These are phyloP conservation scores for Akabosia matsudoensis DNA, from an alignment of 1,140 invertebrate genomes.

Conservation along the genomic window DNA sequence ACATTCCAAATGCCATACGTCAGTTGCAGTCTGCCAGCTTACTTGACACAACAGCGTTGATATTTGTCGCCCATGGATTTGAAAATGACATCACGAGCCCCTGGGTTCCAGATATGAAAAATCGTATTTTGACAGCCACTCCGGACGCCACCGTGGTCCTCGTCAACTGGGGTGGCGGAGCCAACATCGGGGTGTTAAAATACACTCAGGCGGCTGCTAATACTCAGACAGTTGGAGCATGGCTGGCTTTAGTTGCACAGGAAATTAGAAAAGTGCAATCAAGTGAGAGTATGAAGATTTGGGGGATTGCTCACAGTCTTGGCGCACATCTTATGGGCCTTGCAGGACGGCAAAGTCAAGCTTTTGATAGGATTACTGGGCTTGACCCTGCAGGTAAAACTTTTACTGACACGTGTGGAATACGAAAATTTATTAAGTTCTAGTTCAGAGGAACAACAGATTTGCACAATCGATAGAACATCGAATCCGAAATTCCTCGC, in stretches of 20 bases:
- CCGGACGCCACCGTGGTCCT: slow-evolving; percentile 19
- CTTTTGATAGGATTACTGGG: slow-evolving; percentile 28
- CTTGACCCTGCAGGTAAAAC: slow-evolving; percentile 6
- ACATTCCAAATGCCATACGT: not conserved
- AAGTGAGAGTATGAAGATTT: not conserved
- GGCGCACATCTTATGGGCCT: slow-evolving; percentile 31
- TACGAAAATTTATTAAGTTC: too few relatives aligned
- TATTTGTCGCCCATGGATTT: slow-evolving; percentile 14
- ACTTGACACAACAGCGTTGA: not conserved
- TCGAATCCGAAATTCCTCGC: too few relatives aligned
- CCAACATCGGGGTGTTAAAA: slow-evolving; percentile 5
- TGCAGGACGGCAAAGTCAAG: slow-evolving; percentile 7
- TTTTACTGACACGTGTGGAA: too few relatives aligned
- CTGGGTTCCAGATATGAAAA: slow-evolving; percentile 25
- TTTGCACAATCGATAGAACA: too few relatives aligned
- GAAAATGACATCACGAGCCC: slow-evolving; percentile 10
- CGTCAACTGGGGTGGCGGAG: slow-evolving; percentile 21
- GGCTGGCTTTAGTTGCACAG: slow-evolving; percentile 6
- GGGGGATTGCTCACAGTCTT: slow-evolving; percentile 30
- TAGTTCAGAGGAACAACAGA: too few relatives aligned
- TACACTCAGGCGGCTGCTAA: slow-evolving; percentile 31
- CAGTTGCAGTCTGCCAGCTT: not conserved
- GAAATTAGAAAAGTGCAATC: not conserved
- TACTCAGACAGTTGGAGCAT: slow-evolving; percentile 17
- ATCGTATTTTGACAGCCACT: slow-evolving; percentile 11